A percentile compares a stretch with the other conserved stretches of the same genome.
Conservation (phyloP, 2,113 vertebrate genomes). For the Athene noctua region DNA sequence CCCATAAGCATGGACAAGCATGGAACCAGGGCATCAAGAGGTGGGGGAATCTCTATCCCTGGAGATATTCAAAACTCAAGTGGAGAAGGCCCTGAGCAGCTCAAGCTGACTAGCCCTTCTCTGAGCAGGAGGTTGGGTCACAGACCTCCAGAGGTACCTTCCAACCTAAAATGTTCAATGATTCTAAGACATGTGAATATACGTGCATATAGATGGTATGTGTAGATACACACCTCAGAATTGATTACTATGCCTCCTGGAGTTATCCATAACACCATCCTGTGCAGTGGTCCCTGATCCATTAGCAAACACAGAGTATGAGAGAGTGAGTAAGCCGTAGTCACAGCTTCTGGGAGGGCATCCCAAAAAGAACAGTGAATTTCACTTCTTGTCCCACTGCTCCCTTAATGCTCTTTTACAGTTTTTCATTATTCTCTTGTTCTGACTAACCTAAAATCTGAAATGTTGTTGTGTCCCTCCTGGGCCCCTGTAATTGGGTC, state of each 20-base stretch:
- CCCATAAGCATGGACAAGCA: not conserved
- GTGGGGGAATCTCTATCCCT: not conserved
- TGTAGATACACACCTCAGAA: not conserved
- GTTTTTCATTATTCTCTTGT: not conserved
- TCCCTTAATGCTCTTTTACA: not conserved
- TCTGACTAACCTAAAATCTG: not conserved
- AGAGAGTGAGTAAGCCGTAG: not conserved
- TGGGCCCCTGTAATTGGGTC: not conserved
- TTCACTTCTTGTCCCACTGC: not conserved
- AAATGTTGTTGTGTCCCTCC: not conserved
- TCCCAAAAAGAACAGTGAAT: not conserved
- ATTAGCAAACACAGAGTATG: not conserved
- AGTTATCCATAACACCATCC: not conserved
- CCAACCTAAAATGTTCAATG: not conserved
- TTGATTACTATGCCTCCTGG: not conserved
- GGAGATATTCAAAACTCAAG: not conserved
- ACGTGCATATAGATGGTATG: not conserved
- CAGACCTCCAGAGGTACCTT: not conserved
- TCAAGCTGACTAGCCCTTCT: not conserved
- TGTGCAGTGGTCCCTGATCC: not conserved
- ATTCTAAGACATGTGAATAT: not conserved
- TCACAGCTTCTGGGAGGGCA: not conserved
- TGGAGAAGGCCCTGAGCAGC: not conserved
- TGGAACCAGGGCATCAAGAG: not conserved
- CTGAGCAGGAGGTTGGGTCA: not conserved